Percentiles rank a stretch among this genome's conserved stretches.
Evolutionary conservation across 2,113 vertebrate genomes (phyloP).

Genomic region (Progne subis): DNA sequence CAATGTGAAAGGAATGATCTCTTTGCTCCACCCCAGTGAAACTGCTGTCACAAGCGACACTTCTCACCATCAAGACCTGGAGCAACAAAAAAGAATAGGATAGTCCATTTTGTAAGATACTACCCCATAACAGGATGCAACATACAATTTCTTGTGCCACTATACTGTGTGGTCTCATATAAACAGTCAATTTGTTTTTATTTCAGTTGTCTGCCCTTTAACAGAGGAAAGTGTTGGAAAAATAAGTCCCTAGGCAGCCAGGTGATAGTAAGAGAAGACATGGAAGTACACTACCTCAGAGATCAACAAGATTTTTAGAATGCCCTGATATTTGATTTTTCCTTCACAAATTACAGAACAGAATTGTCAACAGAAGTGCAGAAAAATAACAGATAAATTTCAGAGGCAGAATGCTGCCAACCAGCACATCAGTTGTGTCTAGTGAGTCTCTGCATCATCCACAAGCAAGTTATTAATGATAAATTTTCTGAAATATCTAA

Average conservation of each 20-base stretch:
- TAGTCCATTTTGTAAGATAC: background rate
- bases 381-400: background rate
- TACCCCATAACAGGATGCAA: background rate
- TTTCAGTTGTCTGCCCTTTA: background rate
- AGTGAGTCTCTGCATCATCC: background rate
- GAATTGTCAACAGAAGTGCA: background rate
- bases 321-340: background rate
- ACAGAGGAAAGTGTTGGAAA: background rate
- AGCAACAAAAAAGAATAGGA: background rate
- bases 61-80: background rate
- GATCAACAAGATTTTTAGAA: background rate
- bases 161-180: background rate
- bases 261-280: background rate
- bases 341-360: background rate
- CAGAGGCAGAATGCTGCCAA: background rate
- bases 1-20: background rate
- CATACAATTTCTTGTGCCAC: background rate
- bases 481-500: background rate
- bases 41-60: background rate
- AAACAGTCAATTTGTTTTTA: background rate
- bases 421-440: background rate
- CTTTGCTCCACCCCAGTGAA: background rate
- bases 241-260: background rate
- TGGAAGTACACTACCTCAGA: background rate
- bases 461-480: background rate